Conservation (phyloP, 1,140 invertebrate genomes). For the Macrobrachium rosenbergii region DNA sequence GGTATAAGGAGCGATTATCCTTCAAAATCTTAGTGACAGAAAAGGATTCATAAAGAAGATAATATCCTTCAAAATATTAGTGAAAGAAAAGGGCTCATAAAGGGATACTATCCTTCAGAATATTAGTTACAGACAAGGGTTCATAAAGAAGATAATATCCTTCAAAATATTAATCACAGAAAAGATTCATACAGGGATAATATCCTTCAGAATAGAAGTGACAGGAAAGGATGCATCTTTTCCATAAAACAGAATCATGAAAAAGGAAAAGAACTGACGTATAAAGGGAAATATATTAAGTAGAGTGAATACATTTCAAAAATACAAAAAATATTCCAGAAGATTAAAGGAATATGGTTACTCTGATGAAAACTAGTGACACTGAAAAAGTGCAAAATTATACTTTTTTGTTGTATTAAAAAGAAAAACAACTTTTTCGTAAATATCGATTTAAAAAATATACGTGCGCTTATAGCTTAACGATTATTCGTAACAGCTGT, state of each 20-base stretch:
- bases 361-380: slow-evolving; percentile 68
- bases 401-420: too few species aligned
- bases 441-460: too few species aligned
- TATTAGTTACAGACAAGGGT: neutral
- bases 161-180: too few species aligned
- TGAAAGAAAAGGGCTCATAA: neutral
- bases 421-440: too few species aligned
- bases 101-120: neutral
- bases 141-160: too few species aligned
- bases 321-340: neutral
- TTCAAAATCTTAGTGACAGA: too few species aligned
- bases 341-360: neutral
- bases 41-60: too few species aligned
- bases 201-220: neutral
- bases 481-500: too few species aligned
- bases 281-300: neutral
- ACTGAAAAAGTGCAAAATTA: too few species aligned
- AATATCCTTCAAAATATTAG: neutral
- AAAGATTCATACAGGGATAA: too few species aligned
- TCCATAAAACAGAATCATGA: neutral
- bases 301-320: neutral
- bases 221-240: neutral
- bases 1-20: too few species aligned
- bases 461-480: too few species aligned
- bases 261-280: neutral